These are phyloP conservation scores for Papio anubis DNA, from an alignment of 2,113 vertebrate species.

Conservation along the genomic window DNA sequence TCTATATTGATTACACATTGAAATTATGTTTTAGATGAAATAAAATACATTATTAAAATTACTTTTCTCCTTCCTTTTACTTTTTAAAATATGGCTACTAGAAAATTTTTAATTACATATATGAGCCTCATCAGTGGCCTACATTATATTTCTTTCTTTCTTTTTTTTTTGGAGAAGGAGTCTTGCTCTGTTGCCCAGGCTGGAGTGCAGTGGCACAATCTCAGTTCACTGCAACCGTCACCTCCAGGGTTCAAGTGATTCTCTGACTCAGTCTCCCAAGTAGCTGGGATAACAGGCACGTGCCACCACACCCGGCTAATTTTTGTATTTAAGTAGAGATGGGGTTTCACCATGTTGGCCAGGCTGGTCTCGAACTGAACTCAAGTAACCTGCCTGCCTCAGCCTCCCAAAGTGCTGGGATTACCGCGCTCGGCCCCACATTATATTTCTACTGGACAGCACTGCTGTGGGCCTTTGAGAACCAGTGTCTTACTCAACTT, in stretches of 20 bases:
- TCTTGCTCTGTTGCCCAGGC: neutral
- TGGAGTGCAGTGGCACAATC: neutral
- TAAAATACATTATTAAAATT: conserved; percentile 6
- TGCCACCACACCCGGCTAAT: neutral
- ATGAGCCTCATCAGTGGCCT: too few species aligned
- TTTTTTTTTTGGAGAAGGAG: neutral
- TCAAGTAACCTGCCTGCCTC: neutral
- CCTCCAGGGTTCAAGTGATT: neutral
- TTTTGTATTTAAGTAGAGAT: neutral
- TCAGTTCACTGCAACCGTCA: neutral
- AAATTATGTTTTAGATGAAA: neutral
- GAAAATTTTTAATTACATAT: neutral
- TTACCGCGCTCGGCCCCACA: neutral
- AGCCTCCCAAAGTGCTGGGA: neutral
- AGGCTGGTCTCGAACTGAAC: neutral
- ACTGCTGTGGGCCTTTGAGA: neutral
- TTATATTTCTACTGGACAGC: neutral
- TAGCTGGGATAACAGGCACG: neutral
- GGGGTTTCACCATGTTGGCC: neutral
- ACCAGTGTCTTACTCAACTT: neutral
- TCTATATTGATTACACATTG: neutral
- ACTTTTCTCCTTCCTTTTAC: neutral
- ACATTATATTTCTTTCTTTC: too few species aligned
- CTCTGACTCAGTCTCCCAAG: neutral
- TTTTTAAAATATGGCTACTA: neutral